These are phyloP conservation scores for Bellardia bayeri DNA, from an alignment of 2,888 invertebrate genomes.

Conservation along the genomic window DNA sequence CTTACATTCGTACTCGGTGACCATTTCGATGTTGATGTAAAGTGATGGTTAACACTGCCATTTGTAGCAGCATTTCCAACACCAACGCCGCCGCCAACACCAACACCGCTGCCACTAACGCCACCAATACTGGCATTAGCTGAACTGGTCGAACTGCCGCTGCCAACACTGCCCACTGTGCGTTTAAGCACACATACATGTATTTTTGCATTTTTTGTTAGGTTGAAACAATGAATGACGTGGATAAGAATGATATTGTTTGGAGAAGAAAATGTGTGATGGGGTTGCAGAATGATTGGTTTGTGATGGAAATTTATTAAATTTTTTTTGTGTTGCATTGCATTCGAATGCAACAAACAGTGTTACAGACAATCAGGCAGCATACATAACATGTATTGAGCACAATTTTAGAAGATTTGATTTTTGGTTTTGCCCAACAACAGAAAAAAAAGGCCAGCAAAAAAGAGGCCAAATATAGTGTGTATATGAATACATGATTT, in stretches of 20 bases:
- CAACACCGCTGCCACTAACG: slow-evolving; percentile 67
- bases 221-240: slow-evolving; percentile 34
- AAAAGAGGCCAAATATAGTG: slow-evolving; percentile 17
- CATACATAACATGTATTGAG: slow-evolving; percentile 4
- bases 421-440: slow-evolving; percentile 40
- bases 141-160: slow-evolving; percentile 78
- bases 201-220: slow-evolving; percentile 19
- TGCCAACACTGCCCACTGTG: slow-evolving; percentile 80
- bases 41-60: slow-evolving; percentile 80
- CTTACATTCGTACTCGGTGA: slow-evolving; percentile 84
- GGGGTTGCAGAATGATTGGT: slow-evolving; percentile 62
- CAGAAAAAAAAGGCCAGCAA: not conserved
- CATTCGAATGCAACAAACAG: slow-evolving; percentile 48
- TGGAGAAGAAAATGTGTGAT: slow-evolving; percentile 49
- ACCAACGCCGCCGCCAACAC: slow-evolving; percentile 36
- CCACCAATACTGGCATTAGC: slow-evolving; percentile 74
- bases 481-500: slow-evolving; percentile 29
- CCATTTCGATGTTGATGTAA: slow-evolving; percentile 83
- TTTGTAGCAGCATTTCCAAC: slow-evolving; percentile 68
- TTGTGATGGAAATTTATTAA: slow-evolving; percentile 81
- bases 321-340: slow-evolving; percentile 71
- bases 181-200: not conserved
- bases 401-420: slow-evolving; percentile 62
- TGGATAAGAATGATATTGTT: slow-evolving; percentile 32
- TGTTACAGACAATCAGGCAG: not conserved